Evolutionary conservation across 2,888 invertebrate genomes (phyloP), one percentile per base, ranked within the genome.

Genomic region (Drosophila atroscutellata): DNA sequence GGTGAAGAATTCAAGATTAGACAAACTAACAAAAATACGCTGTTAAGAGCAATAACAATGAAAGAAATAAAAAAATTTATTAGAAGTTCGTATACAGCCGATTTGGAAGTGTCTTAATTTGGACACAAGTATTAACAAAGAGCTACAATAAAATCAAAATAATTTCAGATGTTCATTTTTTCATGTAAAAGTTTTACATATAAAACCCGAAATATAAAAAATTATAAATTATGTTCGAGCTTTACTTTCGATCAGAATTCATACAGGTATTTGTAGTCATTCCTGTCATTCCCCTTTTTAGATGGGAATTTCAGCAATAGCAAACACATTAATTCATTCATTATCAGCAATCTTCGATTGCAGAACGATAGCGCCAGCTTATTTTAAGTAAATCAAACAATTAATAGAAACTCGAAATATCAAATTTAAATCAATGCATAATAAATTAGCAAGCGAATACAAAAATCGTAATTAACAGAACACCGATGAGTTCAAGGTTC

Each of bases 401-500:
- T 58, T 32, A 72, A 64, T 55, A 51, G 72, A 83, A 81, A 76
- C 65, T 36, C 62, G 63, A 80, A 75, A 52, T 62, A 30, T 28
- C 42, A 62, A 59, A 75, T 50, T 60, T 59, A 56, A 73, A 62
- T 37, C 36, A 62, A 58, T 30, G 34, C n/a, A 20, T 45, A 51
- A 81, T 83, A 80, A 83, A 80, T 88, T 81, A 75, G 72, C 59
- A 54, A 60, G 28, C 63, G 75, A 60, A 76, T 84, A 82, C 80
- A 75, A 81, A 78, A 83, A 59, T 72, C 30, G 6, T 50, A 85
- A 86, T 87, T 89, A 85, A 76, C 60, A 51, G 72, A 85, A 45
- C 63, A 60, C 47, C 32, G 28, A 39, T 51, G 78, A 74, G 86
- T 86, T 89, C 89, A 86, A 89, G 89, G 86, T 75, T 80, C 74